Evolutionary conservation across 1,140 invertebrate species (phyloP).

Genomic region (Drosophila melanica): DNA sequence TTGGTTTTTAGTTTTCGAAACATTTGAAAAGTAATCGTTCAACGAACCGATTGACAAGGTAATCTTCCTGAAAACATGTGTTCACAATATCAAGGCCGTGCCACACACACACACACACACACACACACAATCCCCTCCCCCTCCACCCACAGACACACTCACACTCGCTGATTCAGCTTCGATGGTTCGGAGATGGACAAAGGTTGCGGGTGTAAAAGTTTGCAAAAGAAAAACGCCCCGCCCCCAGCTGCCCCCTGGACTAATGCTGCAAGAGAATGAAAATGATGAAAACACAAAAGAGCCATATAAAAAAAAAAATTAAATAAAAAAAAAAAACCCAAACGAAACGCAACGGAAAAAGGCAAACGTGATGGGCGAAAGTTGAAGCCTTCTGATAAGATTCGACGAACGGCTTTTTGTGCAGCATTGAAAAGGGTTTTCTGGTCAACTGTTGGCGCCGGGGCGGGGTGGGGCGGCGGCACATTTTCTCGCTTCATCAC

Average conservation of each 20-base stretch:
- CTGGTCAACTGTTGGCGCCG: neutral
- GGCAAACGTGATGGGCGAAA: conserved; percentile 48
- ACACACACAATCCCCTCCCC: neutral
- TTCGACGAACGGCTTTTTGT: conserved; percentile 44
- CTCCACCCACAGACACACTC: conserved; percentile 1
- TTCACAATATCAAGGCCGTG: conserved; percentile 69
- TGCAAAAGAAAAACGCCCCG: conserved; percentile 14
- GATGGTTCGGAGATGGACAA: conserved; percentile 34
- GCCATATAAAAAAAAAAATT: neutral
- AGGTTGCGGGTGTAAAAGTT: conserved; percentile 56
- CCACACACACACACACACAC: conserved; percentile 24
- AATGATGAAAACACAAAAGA: conserved; percentile 42
- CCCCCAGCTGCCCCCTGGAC: neutral
- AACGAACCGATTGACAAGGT: conserved; percentile 79
- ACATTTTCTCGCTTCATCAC: conserved; percentile 75
- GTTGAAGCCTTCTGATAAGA: conserved; percentile 68
- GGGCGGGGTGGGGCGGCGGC: neutral
- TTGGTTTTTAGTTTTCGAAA: conserved; percentile 52
- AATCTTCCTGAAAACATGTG: conserved; percentile 73
- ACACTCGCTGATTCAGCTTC: conserved; percentile 5
- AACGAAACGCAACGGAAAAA: conserved; percentile 23
- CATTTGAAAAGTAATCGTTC: conserved; percentile 74
- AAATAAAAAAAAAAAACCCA: neutral
- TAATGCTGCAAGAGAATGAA: conserved; percentile 40
- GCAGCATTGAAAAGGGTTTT: conserved; percentile 70